Base-by-base conservation (phyloP, 35 echinoderm and acorn worm species). In the Heliocidaris tuberculata region DNA sequence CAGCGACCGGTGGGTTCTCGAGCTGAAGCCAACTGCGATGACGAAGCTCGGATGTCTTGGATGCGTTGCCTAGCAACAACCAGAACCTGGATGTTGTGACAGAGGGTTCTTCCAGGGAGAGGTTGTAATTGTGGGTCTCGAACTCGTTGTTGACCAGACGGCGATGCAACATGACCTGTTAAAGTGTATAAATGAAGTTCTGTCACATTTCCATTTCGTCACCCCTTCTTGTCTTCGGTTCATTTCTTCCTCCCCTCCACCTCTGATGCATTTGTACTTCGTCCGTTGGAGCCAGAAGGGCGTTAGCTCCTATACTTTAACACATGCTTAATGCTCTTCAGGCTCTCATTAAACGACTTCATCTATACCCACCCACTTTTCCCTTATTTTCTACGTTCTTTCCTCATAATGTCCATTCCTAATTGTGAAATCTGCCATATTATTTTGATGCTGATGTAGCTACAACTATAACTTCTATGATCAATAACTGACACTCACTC, bases 161-260 rank as follows among this genome's bases (percentile, higher is more conserved):
- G 19, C 96, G 96, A 86, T 94, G 96, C 59, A 97, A 86, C 96
- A 97, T 94, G 13, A 97, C 95, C 96, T 97, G 54, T 7, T 70
- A 95, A 49, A 32, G 19, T 65, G 6, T 30, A 88, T 21, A 54
- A 93, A 4, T 93, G 9, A 1, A 90, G 11, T 13, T 47, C 9
- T 47, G 12, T 32, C 21, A 47, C 13, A 90, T 90, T 90, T 90
- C 87, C 30, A 32, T 30, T 90, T 29, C 31, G 52, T 19, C 47
- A 16, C 47, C 49, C n/a, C 49, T 54, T 56, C n/a, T n/a, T n/a
- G n/a, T n/a, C n/a, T n/a, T n/a, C 6, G 21, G 12, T 93, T 47
- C 1, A 54, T 93, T 93, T 93, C 92, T 54, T 47, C 13, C 4
- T 17, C 13, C 19, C 60, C 17, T 61, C 59, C 47, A 50, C 8